A percentile compares a stretch with the other conserved stretches of the same genome.
phyloP scores from a whole-genome alignment of 2,797 vertebrate genomes.

The Danio tinwini region DNA sequence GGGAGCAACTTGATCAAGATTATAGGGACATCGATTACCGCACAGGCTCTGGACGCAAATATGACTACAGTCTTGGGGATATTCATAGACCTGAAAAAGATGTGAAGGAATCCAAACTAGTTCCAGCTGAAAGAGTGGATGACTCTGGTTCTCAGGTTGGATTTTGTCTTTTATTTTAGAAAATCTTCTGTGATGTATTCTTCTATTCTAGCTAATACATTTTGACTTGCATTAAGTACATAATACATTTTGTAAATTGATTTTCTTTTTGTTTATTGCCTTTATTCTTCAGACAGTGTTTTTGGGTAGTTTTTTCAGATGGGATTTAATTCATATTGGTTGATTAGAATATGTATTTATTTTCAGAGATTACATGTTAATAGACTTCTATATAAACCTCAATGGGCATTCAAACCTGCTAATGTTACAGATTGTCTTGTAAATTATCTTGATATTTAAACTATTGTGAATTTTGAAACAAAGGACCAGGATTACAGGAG shows the following conservation, averaged over 20 bases:
- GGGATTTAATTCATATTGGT: not conserved
- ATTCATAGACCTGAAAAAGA: conserved; percentile 79
- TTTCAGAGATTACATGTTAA: not conserved
- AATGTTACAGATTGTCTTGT: not conserved
- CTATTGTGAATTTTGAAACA: conserved; percentile 49
- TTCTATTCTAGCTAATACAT: not conserved
- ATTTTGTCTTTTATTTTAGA: not conserved
- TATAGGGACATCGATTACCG: conserved; percentile 96
- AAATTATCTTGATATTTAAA: conserved; percentile 35
- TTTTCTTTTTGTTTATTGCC: not conserved
- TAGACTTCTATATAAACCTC: not conserved
- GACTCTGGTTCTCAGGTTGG: conserved; percentile 79
- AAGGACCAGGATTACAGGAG: conserved; percentile 86
- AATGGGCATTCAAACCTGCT: not conserved
- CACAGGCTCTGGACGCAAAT: conserved; percentile 82
- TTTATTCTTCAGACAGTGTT: not conserved
- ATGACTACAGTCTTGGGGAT: conserved; percentile 87
- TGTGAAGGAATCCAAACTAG: conserved; percentile 80
- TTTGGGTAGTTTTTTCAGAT: not conserved
- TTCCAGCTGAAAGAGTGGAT: conserved; percentile 71
- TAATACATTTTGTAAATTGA: not conserved
- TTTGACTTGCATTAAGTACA: not conserved
- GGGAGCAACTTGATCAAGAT: conserved; percentile 88
- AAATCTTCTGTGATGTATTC: not conserved
- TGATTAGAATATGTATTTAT: not conserved